These are phyloP conservation scores for Eulimnadia texana DNA, from an alignment of 1,140 invertebrate species.

Conservation along the genomic window DNA sequence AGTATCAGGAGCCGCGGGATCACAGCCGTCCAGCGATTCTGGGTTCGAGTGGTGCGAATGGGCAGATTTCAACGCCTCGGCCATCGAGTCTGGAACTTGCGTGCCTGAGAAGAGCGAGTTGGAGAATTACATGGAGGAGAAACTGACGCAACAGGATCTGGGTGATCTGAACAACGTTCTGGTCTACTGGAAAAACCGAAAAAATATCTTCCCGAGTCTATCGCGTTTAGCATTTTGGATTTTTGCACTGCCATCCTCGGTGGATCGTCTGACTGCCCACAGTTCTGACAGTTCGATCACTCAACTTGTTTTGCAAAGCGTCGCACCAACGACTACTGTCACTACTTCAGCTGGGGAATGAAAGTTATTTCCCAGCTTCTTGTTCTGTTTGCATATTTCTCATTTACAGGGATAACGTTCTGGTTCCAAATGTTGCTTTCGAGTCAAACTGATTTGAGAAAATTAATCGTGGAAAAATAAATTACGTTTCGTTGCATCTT, in stretches of 20 bases:
- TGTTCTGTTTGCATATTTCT: neutral
- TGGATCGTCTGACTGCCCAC: neutral
- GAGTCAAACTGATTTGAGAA: neutral
- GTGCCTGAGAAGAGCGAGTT: constrained; percentile 13
- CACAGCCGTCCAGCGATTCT: neutral
- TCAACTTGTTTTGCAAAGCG: neutral
- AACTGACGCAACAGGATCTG: constrained; percentile 9
- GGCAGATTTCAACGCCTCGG: constrained; percentile 4
- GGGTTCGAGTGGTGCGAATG: constrained; percentile 2
- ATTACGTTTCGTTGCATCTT: too few relatives aligned
- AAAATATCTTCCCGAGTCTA: neutral
- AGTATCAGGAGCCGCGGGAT: neutral
- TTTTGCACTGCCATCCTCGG: constrained; percentile 9
- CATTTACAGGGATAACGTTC: neutral
- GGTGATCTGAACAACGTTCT: constrained; percentile 9
- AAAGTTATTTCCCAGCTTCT: neutral
- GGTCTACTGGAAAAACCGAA: constrained; percentile 9
- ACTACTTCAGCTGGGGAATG: neutral
- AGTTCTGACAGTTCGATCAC: neutral
- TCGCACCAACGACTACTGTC: neutral
- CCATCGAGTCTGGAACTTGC: neutral
- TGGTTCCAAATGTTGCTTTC: too few relatives aligned
- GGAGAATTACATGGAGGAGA: constrained; percentile 13
- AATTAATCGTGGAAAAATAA: neutral
- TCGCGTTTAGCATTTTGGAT: constrained; percentile 11